These are phyloP conservation scores for Perdita meconis DNA, from an alignment of 2,888 invertebrate genomes.

Conservation along the genomic window DNA sequence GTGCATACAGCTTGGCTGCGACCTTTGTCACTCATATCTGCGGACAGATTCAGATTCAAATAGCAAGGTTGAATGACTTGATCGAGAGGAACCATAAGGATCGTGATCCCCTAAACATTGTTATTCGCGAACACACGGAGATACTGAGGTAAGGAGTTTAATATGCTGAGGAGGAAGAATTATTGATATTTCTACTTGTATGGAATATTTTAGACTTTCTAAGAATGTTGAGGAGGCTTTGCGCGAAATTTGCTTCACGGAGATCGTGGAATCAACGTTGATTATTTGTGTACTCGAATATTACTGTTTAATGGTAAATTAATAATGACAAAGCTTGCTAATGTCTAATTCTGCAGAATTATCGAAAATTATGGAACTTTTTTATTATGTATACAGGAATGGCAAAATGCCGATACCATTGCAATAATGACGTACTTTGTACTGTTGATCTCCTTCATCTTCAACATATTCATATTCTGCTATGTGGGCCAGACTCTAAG, in stretches of 20 bases:
- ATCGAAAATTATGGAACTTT: too few relatives aligned
- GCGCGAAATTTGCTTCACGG: constrained; percentile 67
- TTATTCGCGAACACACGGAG: constrained; percentile 59
- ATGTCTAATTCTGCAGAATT: too few relatives aligned
- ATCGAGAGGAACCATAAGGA: neutral
- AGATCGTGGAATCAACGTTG: constrained; percentile 77
- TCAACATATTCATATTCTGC: constrained; percentile 78
- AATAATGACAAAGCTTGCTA: too few relatives aligned
- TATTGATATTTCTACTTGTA: neutral
- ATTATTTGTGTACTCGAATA: constrained; percentile 78
- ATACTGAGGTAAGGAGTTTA: constrained; percentile 63
- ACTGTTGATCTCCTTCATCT: constrained; percentile 72
- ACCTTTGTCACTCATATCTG: constrained; percentile 69
- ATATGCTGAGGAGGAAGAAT: too few relatives aligned
- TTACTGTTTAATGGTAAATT: constrained; percentile 76
- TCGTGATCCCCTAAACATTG: constrained; percentile 15
- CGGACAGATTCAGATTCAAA: constrained; percentile 67
- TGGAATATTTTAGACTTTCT: constrained; percentile 26
- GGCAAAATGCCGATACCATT: constrained; percentile 8
- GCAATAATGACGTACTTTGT: constrained; percentile 67
- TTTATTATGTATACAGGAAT: constrained; percentile 14
- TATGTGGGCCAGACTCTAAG: constrained; percentile 76
- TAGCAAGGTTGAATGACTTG: constrained; percentile 33
- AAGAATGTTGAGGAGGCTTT: constrained; percentile 6
- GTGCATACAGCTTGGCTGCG: constrained; percentile 65